A percentile compares a stretch with the other conserved stretches of the same genome.
These are phyloP conservation scores for Apeltes quadracus DNA, from an alignment of 2,113 vertebrate species.

Conservation along the genomic window DNA sequence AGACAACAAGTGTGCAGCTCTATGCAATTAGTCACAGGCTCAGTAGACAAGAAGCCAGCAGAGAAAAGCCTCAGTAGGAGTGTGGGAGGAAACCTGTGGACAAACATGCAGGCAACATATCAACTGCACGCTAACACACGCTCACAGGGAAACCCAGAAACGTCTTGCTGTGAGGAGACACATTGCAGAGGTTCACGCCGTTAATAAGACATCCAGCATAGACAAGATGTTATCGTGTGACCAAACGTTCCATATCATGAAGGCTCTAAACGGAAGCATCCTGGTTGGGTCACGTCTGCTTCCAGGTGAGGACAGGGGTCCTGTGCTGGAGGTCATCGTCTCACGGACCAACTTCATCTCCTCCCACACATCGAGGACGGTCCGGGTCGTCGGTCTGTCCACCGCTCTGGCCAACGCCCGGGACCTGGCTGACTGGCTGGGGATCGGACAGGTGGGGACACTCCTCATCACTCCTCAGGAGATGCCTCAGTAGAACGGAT, in stretches of 20 bases:
- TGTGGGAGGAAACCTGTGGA: background rate
- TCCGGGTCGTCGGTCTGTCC: conserved; percentile 95
- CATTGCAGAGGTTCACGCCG: background rate
- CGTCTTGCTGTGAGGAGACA: background rate
- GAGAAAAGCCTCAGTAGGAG: background rate
- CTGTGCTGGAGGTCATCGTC: conserved; percentile 96
- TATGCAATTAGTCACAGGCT: too few species aligned
- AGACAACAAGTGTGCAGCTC: background rate
- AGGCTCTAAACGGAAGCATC: background rate
- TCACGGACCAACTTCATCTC: conserved; percentile 99
- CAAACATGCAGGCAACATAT: background rate
- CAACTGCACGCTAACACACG: background rate
- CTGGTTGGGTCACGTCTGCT: conserved; percentile 16
- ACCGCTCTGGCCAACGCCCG: conserved; percentile 97
- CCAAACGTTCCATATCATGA: background rate
- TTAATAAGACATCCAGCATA: background rate
- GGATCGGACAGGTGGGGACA: conserved; percentile 87
- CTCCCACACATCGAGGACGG: conserved; percentile 91
- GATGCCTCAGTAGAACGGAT: background rate
- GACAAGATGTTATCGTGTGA: background rate
- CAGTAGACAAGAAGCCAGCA: background rate
- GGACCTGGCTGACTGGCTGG: conserved; percentile 97
- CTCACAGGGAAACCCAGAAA: background rate
- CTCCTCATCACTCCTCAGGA: background rate
- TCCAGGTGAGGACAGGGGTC: conserved; percentile 95